Conservation (phyloP, 2,888 invertebrate species). For the Scotopteryx bipunctaria region DNA sequence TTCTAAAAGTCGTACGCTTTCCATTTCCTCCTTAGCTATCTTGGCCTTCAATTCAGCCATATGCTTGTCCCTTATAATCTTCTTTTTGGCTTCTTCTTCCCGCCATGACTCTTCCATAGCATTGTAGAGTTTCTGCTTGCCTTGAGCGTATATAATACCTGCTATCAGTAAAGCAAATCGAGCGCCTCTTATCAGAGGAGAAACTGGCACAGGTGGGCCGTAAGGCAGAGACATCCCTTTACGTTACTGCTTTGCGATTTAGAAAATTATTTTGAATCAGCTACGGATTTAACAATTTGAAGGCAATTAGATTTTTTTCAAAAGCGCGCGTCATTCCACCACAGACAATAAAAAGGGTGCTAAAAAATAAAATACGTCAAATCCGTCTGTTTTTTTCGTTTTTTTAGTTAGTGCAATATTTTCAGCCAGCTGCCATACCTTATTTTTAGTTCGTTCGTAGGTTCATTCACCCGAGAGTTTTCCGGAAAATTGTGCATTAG, state of each 20-base stretch:
- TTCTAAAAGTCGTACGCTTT: conserved; percentile 56
- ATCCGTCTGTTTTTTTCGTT: too few relatives aligned
- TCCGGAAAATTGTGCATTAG: conserved; percentile 35
- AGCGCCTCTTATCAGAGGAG: conserved; percentile 67
- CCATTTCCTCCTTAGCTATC: conserved; percentile 61
- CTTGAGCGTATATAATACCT: conserved; percentile 64
- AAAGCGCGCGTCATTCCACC: conserved; percentile 11
- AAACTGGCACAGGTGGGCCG: conserved; percentile 67
- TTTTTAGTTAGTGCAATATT: conserved; percentile 21
- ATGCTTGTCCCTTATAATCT: conserved; percentile 61
- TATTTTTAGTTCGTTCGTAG: conserved; percentile 40
- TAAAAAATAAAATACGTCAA: conserved; percentile 1
- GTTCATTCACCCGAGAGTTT: conserved; percentile 51
- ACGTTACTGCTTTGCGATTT: not conserved
- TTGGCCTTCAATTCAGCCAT: conserved; percentile 53
- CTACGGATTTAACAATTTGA: not conserved
- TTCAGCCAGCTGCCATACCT: conserved; percentile 21
- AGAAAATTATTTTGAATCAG: too few relatives aligned
- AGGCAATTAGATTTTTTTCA: not conserved
- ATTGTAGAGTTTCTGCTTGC: conserved; percentile 60
- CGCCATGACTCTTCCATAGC: conserved; percentile 49
- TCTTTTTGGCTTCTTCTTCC: conserved; percentile 58
- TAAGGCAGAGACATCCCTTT: conserved; percentile 57
- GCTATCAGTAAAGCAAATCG: conserved; percentile 62
- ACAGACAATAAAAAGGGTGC: too few relatives aligned